phyloP scores from a whole-genome alignment of 1,140 invertebrate species.

The Heliothis virescens region DNA sequence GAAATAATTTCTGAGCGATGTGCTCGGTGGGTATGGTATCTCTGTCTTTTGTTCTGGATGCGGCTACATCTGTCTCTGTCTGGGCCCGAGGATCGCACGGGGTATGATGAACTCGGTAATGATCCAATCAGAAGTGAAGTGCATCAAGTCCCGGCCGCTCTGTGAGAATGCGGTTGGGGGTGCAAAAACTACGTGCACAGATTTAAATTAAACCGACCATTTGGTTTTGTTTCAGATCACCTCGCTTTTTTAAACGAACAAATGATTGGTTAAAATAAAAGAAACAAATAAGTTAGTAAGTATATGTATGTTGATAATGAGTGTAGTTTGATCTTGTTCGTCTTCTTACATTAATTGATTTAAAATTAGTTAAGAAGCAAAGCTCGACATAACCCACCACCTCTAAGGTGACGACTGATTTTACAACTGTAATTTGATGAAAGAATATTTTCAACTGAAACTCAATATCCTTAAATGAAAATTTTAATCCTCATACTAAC shows the following conservation, averaged over 20 bases:
- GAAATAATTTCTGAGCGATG: constrained; percentile 84
- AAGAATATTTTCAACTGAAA: too few relatives aligned
- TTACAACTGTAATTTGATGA: too few relatives aligned
- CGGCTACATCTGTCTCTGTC: constrained; percentile 69
- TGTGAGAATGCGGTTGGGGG: constrained; percentile 85
- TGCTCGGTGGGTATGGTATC: constrained; percentile 65
- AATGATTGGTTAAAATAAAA: constrained; percentile 36
- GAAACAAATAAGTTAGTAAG: not conserved
- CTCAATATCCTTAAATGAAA: too few relatives aligned
- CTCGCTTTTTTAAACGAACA: constrained; percentile 53
- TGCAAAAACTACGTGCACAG: constrained; percentile 83
- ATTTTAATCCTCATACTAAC: too few relatives aligned
- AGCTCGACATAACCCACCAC: too few relatives aligned
- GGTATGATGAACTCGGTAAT: constrained; percentile 86
- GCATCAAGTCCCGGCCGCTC: constrained; percentile 79
- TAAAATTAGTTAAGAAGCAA: too few relatives aligned
- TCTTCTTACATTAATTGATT: too few relatives aligned
- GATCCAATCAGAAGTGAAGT: constrained; percentile 86
- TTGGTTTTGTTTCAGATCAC: constrained; percentile 79
- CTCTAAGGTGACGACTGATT: too few relatives aligned
- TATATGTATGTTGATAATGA: not conserved
- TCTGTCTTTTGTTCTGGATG: constrained; percentile 57
- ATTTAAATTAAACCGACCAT: constrained; percentile 85
- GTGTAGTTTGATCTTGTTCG: too few relatives aligned
- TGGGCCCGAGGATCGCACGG: constrained; percentile 79